Evolutionary conservation across 2,797 vertebrate genomes (phyloP).

Genomic region (Xenops minutus): DNA sequence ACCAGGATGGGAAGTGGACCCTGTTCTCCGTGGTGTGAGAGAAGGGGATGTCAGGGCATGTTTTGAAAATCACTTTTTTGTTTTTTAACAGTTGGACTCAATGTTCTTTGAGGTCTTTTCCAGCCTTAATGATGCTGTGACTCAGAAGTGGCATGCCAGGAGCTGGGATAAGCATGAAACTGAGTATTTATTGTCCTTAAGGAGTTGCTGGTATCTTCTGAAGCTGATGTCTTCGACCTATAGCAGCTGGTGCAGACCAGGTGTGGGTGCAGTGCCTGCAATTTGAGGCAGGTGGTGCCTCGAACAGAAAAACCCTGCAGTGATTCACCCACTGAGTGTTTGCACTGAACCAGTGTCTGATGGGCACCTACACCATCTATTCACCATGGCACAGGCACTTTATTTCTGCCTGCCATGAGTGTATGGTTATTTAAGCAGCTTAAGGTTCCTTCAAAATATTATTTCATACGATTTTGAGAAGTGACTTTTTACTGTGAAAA

Average conservation of each 20-base stretch:
- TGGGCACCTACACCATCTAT: neutral
- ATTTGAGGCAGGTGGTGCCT: neutral
- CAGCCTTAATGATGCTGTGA: neutral
- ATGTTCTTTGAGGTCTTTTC: neutral
- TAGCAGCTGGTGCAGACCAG: neutral
- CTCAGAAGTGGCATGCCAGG: neutral
- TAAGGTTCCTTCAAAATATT: neutral
- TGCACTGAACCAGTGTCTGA: neutral
- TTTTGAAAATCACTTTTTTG: fast-evolving
- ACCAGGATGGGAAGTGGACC: neutral
- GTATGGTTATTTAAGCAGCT: neutral
- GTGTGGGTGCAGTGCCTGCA: neutral
- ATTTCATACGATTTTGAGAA: neutral
- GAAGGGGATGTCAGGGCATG: neutral
- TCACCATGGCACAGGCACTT: neutral
- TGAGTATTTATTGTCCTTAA: neutral
- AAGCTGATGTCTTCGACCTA: neutral
- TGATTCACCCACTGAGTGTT: neutral
- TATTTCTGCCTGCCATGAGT: neutral
- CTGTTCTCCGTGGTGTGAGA: neutral
- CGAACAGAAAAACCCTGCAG: neutral
- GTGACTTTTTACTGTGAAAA: neutral
- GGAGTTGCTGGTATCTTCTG: neutral
- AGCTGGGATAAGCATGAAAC: neutral
- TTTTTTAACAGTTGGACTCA: neutral